These are phyloP conservation scores for Nomada fucata DNA, from an alignment of 2,888 invertebrate species.

Conservation along the genomic window DNA sequence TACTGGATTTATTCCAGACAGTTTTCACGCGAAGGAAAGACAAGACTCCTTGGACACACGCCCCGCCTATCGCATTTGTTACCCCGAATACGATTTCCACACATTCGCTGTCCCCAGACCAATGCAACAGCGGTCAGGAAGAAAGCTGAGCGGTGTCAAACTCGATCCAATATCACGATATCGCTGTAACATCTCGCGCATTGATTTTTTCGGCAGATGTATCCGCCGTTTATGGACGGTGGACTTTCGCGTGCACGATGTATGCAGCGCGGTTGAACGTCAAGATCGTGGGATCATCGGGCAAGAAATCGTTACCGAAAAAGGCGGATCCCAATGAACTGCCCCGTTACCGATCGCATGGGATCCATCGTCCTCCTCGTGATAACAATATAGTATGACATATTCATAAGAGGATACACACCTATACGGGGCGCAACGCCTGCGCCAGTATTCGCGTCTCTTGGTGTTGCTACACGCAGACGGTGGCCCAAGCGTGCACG, in stretches of 20 bases:
- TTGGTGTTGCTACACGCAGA: conserved; percentile 30
- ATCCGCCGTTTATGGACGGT: conserved; percentile 45
- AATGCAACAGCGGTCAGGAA: background rate
- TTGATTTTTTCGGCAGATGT: conserved; percentile 4
- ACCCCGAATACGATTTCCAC: no score
- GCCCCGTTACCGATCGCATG: conserved; percentile 67
- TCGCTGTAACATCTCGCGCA: background rate
- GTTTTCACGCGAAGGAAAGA: no score
- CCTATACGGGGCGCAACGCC: conserved; percentile 2
- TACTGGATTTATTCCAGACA: no score
- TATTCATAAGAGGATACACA: conserved; percentile 58
- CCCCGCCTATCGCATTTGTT: no score
- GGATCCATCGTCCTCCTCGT: conserved; percentile 36
- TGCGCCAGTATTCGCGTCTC: background rate
- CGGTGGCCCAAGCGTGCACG: conserved; percentile 20
- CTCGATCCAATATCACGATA: background rate
- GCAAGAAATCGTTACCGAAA: conserved; percentile 56
- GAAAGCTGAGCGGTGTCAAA: background rate
- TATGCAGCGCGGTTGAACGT: conserved; percentile 24
- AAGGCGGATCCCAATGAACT: conserved; percentile 60
- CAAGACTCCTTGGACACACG: no score
- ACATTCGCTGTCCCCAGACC: no score
- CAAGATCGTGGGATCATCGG: background rate
- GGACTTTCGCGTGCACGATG: conserved; percentile 22
- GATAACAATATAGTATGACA: conserved; percentile 61